Percentiles rank a stretch among this genome's conserved stretches.
phyloP scores from a whole-genome alignment of 2,797 vertebrate genomes.

The Melanogrammus aeglefinus region DNA sequence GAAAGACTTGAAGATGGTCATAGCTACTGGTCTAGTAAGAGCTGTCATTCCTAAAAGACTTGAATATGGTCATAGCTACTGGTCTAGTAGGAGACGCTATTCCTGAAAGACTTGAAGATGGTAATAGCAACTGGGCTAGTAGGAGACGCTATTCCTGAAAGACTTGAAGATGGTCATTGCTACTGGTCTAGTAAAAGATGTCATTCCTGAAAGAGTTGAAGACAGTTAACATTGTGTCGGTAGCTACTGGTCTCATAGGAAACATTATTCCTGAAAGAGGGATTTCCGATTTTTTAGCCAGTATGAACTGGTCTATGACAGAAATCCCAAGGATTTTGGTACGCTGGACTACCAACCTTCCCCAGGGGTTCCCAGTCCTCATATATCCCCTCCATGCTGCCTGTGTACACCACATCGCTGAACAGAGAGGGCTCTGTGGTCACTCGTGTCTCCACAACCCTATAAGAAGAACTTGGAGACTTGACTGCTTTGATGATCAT shows the following conservation, averaged over 20 bases:
- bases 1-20: too few relatives aligned
- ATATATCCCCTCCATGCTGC: slow-evolving; percentile 11
- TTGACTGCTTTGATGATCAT: slow-evolving; percentile 92
- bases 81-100: background rate
- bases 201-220: background rate
- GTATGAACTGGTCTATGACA: background rate
- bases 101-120: background rate
- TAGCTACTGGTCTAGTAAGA: too few relatives aligned
- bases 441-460: slow-evolving; percentile 69
- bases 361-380: slow-evolving; percentile 41
- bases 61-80: slow-evolving; percentile 5
- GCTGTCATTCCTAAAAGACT: too few relatives aligned
- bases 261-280: background rate
- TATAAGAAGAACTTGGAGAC: slow-evolving; percentile 78
- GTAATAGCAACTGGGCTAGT: background rate
- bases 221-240: too few relatives aligned
- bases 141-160: background rate
- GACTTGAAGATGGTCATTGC: background rate
- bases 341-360: slow-evolving; percentile 81
- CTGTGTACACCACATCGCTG: slow-evolving; percentile 53
- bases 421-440: slow-evolving; percentile 78
- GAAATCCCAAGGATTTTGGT: slow-evolving; percentile 44
- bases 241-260: background rate
- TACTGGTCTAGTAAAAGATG: background rate
- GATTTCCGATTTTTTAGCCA: background rate